Evolutionary conservation across 2,797 vertebrate species (phyloP).

Genomic region (Hipposideros larvatus): DNA sequence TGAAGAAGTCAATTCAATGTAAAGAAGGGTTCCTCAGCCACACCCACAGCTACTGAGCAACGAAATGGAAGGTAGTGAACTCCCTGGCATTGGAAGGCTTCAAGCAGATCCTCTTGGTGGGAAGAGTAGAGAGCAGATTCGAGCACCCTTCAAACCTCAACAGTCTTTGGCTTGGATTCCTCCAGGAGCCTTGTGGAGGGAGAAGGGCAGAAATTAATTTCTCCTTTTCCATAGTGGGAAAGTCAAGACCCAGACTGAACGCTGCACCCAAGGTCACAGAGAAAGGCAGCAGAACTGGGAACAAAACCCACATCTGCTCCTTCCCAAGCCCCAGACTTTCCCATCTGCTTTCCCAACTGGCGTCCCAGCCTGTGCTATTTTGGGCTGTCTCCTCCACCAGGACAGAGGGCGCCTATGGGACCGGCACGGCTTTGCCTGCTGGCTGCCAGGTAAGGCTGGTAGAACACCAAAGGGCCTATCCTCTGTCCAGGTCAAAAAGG

Average conservation of each 20-base stretch:
- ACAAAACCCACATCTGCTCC: conserved; percentile 55
- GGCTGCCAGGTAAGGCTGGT: neutral
- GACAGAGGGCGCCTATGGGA: neutral
- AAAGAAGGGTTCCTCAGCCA: neutral
- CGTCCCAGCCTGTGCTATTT: conserved; percentile 52
- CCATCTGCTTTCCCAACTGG: conserved; percentile 76
- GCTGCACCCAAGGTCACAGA: conserved; percentile 57
- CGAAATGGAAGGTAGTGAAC: neutral
- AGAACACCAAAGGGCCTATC: neutral
- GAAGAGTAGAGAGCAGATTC: neutral
- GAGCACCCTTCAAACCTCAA: neutral
- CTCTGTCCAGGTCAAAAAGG: neutral
- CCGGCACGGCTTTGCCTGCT: neutral
- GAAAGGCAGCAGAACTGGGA: neutral
- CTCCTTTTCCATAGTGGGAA: neutral
- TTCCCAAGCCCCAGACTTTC: conserved; percentile 59
- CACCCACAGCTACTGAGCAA: too few species aligned
- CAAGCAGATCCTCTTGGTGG: neutral
- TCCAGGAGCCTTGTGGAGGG: neutral
- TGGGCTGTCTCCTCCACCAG: neutral
- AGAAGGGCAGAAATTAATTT: neutral
- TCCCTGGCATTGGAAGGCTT: neutral
- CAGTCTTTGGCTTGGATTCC: neutral
- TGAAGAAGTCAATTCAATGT: neutral
- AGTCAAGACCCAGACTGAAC: neutral